A percentile compares a stretch with the other conserved stretches of the same genome.
Evolutionary conservation across 2,888 invertebrate genomes (phyloP).

Genomic region (Dasysyrphus albostriatus): DNA sequence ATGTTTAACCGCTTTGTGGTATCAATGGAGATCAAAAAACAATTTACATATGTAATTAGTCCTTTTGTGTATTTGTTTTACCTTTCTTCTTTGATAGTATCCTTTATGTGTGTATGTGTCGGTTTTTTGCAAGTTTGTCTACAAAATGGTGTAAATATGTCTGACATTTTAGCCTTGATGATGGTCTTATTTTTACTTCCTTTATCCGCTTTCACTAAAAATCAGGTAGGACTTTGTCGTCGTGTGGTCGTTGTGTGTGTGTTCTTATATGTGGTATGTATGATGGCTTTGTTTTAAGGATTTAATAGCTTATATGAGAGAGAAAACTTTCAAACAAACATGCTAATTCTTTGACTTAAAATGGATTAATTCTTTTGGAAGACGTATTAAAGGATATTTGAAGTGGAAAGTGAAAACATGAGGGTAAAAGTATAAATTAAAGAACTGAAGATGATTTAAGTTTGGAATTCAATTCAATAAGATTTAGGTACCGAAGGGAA

Average conservation of each 20-base stretch:
- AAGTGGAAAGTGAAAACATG: conserved; percentile 51
- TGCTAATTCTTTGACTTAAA: conserved; percentile 71
- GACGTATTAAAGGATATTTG: conserved; percentile 37
- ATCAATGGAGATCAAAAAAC: conserved; percentile 77
- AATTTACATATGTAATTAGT: conserved; percentile 77
- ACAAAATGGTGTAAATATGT: conserved; percentile 49
- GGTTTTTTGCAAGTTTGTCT: conserved; percentile 10
- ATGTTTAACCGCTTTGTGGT: conserved; percentile 76
- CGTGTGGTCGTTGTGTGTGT: conserved; percentile 16
- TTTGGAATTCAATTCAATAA: not conserved
- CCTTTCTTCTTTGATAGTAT: not conserved
- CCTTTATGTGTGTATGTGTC: too few species aligned
- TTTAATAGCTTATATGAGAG: conserved; percentile 50
- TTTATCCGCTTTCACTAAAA: conserved; percentile 14
- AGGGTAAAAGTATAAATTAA: not conserved
- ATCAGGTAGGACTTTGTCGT: conserved; percentile 27
- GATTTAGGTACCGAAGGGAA: too few species aligned
- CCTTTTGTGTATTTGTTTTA: conserved; percentile 55
- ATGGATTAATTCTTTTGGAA: conserved; percentile 53
- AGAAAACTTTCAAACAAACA: conserved; percentile 57
- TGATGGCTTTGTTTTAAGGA: conserved; percentile 48
- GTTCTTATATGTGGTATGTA: not conserved
- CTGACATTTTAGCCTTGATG: conserved; percentile 43
- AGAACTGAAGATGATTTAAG: not conserved
- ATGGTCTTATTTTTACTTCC: conserved; percentile 5